Conservation (phyloP, 2,888 invertebrate genomes). For the Tuta absoluta region DNA sequence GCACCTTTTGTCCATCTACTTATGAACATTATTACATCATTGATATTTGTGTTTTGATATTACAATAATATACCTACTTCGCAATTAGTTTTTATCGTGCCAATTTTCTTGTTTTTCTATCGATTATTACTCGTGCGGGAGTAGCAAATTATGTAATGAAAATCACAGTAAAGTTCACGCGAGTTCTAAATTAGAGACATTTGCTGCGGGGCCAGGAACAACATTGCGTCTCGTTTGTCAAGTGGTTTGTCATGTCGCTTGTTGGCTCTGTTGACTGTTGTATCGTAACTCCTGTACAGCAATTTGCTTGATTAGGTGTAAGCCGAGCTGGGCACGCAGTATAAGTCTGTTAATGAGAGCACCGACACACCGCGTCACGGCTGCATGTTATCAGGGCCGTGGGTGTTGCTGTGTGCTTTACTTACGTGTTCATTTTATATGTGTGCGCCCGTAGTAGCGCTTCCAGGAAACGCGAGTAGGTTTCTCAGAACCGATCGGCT, state of each 20-base stretch:
- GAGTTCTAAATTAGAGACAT: constrained; percentile 14
- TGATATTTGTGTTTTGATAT: constrained; percentile 1
- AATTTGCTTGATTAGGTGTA: constrained; percentile 72
- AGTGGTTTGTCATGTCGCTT: constrained; percentile 27
- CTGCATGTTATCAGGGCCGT: constrained; percentile 73
- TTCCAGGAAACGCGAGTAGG: constrained; percentile 78
- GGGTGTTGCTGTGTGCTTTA: constrained; percentile 57
- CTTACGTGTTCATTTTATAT: constrained; percentile 47
- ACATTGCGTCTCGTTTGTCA: constrained; percentile 15
- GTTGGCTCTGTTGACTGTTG: constrained; percentile 41
- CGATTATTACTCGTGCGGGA: constrained; percentile 7
- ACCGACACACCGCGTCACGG: constrained; percentile 73
- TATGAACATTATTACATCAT: constrained; percentile 15
- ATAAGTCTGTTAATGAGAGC: constrained; percentile 69
- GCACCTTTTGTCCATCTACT: constrained; percentile 6
- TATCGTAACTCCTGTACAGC: constrained; percentile 52
- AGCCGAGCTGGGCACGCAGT: constrained; percentile 70
- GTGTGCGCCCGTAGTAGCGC: constrained; percentile 73
- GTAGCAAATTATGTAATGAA: constrained; percentile 13
- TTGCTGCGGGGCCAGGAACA: constrained; percentile 18
- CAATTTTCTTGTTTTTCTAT: constrained; percentile 1
- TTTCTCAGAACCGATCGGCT: constrained; percentile 74
- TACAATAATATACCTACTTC: neutral
- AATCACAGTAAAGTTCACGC: constrained; percentile 24
- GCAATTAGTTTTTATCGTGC: constrained; percentile 9